Evolutionary conservation across 2,797 vertebrate genomes (phyloP), one percentile per base, ranked within the genome.

Genomic region (Sphenopsis melanotis): DNA sequence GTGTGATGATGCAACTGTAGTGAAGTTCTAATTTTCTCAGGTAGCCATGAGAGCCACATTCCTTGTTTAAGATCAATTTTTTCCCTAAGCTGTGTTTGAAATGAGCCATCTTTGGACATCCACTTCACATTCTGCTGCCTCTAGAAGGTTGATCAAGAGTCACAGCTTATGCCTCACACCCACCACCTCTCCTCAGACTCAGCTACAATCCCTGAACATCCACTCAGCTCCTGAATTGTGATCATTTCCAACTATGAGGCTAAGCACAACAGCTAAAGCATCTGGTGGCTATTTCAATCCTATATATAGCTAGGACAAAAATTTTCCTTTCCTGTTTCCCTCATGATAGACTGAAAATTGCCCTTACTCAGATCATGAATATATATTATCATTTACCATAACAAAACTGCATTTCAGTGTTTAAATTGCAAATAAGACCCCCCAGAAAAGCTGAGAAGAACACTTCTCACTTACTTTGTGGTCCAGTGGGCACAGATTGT

Each of bases 11-110:
- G 23, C 10, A 81, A 46, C 34, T 49, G 22, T 66, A 88, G 63
- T 74, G 53, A 91, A 93, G 53, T 34, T 95, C 86, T 93, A 5
- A 86, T 52, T 93, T 92, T 86, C 83, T 94, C 91, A 95, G 83
- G 1, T 6, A 96, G 50, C 66, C 71, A 41, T 83, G n/a, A 95
- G 66, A 93, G 94, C 50, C 17, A n/a, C 65, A 78, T 64, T 19
- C 16, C 20, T 80, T 70, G 34, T 84, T 78, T 68, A 50, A 96
- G 96, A 95, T 89, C 47, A 9, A 81, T 60, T 63, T 83, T 81
- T 96, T 65, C 47, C 26, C 55, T 83, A 52, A 70, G 10, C 34
- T 87, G 47, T 89, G 74, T 83, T 94, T 93, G 69, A 63, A 95
- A 83, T 15, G 21, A 82, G 6, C 11, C 44, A 8, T 56, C 34